Evolutionary conservation across 1,140 invertebrate species (phyloP), one percentile per base, ranked within the genome.

Genomic region (Hydropsyche tenuis): DNA sequence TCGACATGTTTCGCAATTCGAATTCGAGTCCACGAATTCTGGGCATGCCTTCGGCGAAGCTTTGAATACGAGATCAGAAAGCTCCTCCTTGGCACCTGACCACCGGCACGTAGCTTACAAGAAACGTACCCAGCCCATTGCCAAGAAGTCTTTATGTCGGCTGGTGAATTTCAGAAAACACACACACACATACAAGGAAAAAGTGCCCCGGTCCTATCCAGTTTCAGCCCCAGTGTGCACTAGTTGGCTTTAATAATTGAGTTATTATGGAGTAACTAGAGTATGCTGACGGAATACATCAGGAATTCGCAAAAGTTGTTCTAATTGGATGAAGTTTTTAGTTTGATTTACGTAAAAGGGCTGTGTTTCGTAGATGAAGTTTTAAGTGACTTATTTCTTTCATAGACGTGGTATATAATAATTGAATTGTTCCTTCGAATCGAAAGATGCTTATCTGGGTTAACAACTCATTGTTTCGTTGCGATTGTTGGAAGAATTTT

Each of bases 21-120:
- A 20, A 51, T 51, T n/a, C 46, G 46, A 4, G 14, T 3, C 18
- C 46, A 4, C 4, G 46, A 51, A 51, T 51, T n/a, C 18, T 51
- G 46, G 18, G 18, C 46, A 20, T 51, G 46, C 46, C 14, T 16
- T 37, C 30, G 18, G 46, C 14, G 14, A 51, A 5, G 14, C 18
- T 65, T 43, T 65, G 46, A 53, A 70, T 53, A 60, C 53, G 46
- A 60, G 53, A 70, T 70, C 48, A 43, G 25, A 60, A 42, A 46
- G 48, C 46, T 56, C 2, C 30, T 5, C 23, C 27, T 42, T 60
- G 69, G 37, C 69, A 56, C 69, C 51, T 70, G 69, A 70, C 48
- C 69, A 70, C 23, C 22, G 11, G 48, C 69, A 70, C 69, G 69
- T 70, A 30, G 14, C n/a, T 46, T 12, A 9, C 20, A 25, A 9